phyloP scores from a whole-genome alignment of 30 jellyfish, hydroid and myxozoan genomes.

The Catostylus mosaicus region DNA sequence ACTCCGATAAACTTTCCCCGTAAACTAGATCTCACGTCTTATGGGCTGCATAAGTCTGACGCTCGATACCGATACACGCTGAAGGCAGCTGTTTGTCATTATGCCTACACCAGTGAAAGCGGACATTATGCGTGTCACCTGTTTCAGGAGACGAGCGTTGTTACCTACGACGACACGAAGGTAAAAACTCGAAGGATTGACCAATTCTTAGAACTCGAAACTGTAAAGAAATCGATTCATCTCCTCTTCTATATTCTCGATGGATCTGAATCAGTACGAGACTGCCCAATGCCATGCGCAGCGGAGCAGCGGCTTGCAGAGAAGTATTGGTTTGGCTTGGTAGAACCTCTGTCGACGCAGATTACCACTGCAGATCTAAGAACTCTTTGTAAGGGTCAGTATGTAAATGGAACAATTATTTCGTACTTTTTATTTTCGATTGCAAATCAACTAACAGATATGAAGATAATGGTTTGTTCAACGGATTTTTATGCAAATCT shows the following conservation, averaged over 20 bases:
- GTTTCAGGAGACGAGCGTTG: neutral
- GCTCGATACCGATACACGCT: too few relatives aligned
- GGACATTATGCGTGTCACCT: neutral
- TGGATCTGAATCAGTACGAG: neutral
- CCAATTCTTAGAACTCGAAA: neutral
- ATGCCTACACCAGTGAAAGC: neutral
- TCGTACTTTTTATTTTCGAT: too few relatives aligned
- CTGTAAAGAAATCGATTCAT: neutral
- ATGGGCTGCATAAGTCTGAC: too few relatives aligned
- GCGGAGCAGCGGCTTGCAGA: slow-evolving; percentile 1
- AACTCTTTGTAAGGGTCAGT: neutral
- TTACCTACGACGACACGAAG: too few relatives aligned
- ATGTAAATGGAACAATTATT: too few relatives aligned
- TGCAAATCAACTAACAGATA: too few relatives aligned
- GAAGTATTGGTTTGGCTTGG: slow-evolving; percentile 1
- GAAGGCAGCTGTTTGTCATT: too few relatives aligned
- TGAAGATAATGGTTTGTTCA: too few relatives aligned
- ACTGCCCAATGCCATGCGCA: neutral
- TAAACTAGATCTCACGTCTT: too few relatives aligned
- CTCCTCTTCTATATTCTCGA: slow-evolving; percentile 6
- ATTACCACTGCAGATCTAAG: neutral
- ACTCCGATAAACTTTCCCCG: too few relatives aligned
- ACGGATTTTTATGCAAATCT: neutral
- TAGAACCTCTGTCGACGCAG: neutral
- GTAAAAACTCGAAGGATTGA: too few relatives aligned